Base-by-base conservation (phyloP, 2,888 invertebrate genomes). In the Caenorhabditis afra region DNA sequence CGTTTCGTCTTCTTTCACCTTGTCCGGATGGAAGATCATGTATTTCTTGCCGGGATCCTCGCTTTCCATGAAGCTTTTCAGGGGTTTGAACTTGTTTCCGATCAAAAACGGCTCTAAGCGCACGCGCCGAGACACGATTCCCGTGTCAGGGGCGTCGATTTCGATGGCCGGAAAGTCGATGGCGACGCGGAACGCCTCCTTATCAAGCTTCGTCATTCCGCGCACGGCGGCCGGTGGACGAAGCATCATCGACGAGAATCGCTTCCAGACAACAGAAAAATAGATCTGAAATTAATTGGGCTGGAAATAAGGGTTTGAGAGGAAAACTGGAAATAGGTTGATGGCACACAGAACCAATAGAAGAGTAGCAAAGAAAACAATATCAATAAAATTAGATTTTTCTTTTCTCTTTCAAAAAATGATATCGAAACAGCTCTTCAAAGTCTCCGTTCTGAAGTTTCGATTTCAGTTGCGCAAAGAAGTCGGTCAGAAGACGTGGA, bases 11-110 rank as follows among this genome's bases (percentile, higher is more conserved):
- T 79, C 55, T 8, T 73, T 58, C 12, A 84, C 81, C 52, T 75
- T 62, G 44, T 87, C 87, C 12, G 88, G 88, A 76, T 88, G 73
- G 44, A 88, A 86, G 8, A 88, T 61, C n/a, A 87, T 14, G 14
- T 79, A 50, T 58, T 83, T 86, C 23, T 41, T 57, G 12, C 45
- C 50, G 12, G 57, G 49, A 12, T 65, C 71, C 1, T 74, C 78
- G 29, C 70, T 65, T 50, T 83, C 79, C 22, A 75, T 66, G 5
- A 81, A 52, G 11, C 81, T 81, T 77, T 75, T 79, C 20, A 79
- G 23, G 18, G 74, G 74, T 49, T 67, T 80, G 41, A 76, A 35
- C 11, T 76, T 76, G 14, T 76, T 52, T 2, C 76, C 76, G 35
- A 80, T 66, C 11, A 80, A 44, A 57, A 35, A 76, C 0, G 47